Conservation (phyloP, 2,113 vertebrate species). For the Actenoides lindsayi region DNA sequence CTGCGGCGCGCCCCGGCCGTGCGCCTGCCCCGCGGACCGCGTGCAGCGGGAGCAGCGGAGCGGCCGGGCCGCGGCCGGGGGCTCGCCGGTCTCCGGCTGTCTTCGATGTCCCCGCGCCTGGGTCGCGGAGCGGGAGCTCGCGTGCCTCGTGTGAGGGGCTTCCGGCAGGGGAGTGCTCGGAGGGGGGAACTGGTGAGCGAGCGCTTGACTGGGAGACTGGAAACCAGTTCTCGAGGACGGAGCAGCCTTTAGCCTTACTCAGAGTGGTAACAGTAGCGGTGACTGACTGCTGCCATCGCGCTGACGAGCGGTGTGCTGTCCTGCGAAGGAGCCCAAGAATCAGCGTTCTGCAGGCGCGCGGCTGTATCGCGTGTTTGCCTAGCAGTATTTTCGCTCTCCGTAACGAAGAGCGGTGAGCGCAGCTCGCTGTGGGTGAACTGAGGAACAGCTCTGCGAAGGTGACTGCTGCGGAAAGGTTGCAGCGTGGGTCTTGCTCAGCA, state of each 20-base stretch:
- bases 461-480: rapidly evolving
- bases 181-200: rapidly evolving
- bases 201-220: rapidly evolving
- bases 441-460: rapidly evolving
- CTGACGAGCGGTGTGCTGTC: not conserved
- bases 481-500: rapidly evolving
- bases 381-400: rapidly evolving
- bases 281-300: rapidly evolving
- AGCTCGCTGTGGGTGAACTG: not conserved
- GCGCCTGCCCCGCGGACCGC: not conserved
- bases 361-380: rapidly evolving
- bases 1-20: not conserved
- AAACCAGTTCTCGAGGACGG: not conserved
- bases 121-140: not conserved
- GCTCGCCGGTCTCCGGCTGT: not conserved
- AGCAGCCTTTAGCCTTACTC: not conserved
- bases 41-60: not conserved
- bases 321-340: not conserved
- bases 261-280: not conserved
- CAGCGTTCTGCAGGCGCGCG: not conserved
- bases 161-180: not conserved
- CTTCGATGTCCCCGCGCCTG: not conserved
- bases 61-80: not conserved
- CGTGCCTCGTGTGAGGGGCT: not conserved
- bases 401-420: rapidly evolving